Evolutionary conservation across 2,113 vertebrate species (phyloP).

Genomic region (Chamaetylas fuelleborni): DNA sequence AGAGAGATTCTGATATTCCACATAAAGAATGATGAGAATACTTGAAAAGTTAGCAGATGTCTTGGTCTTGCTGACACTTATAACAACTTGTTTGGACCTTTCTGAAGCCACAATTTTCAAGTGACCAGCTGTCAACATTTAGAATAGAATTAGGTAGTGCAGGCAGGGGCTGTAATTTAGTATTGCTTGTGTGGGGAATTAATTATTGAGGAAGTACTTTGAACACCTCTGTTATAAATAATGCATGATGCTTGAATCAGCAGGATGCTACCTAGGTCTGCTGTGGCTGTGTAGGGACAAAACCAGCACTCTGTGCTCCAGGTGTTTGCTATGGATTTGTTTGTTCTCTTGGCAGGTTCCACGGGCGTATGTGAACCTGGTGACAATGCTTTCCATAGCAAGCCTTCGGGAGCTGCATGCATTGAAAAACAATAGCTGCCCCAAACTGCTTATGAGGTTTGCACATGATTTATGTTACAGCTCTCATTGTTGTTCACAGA

Average conservation of each 20-base stretch:
- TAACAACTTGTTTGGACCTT: neutral
- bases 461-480: neutral
- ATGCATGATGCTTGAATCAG: neutral
- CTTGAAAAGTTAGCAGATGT: neutral
- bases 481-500: neutral
- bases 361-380: slow-evolving; percentile 75
- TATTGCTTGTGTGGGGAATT: neutral
- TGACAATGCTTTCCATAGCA: slow-evolving; percentile 27
- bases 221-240: neutral
- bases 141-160: neutral
- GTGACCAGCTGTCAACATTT: neutral
- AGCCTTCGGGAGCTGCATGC: slow-evolving; percentile 60
- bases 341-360: slow-evolving; percentile 70
- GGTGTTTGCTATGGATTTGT: neutral
- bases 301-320: neutral
- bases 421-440: neutral
- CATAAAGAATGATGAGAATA: neutral
- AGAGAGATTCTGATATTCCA: neutral
- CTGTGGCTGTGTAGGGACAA: neutral
- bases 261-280: neutral
- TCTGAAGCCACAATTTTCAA: neutral
- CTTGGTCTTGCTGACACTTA: neutral
- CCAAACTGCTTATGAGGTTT: slow-evolving; percentile 66
- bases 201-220: neutral
- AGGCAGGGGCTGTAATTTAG: neutral